These are phyloP conservation scores for Chaetogeoica ovagalla DNA, from an alignment of 2,888 invertebrate genomes.

Conservation along the genomic window DNA sequence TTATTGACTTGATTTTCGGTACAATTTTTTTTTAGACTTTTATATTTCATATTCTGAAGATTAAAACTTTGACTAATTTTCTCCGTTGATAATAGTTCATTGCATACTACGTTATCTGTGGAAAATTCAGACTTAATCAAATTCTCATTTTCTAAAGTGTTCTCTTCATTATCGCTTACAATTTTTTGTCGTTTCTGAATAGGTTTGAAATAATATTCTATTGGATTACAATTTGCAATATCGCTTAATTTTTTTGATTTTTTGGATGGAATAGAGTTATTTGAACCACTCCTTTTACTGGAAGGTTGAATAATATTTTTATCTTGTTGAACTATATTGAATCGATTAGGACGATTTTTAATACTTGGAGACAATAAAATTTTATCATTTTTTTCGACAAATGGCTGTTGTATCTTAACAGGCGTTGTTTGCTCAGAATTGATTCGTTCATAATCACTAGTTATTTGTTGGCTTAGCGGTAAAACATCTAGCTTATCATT, in stretches of 20 bases:
- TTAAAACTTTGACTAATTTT: no score
- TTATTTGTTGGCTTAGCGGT: slow-evolving; percentile 1
- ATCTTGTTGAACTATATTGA: slow-evolving; percentile 25
- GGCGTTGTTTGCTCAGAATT: slow-evolving; percentile 18
- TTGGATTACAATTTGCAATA: slow-evolving; percentile 8
- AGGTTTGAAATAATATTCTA: slow-evolving; percentile 27
- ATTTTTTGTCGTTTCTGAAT: background rate
- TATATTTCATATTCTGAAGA: no score
- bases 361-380: slow-evolving; percentile 37
- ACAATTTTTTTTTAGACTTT: no score
- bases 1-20: no score
- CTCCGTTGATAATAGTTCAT: no score
- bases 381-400: background rate
- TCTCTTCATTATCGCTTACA: background rate
- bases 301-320: background rate
- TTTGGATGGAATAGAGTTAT: slow-evolving; percentile 12
- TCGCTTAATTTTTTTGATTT: slow-evolving; percentile 9
- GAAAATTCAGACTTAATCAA: slow-evolving; percentile 8
- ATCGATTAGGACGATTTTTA: slow-evolving; percentile 29
- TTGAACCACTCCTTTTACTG: slow-evolving; percentile 6
- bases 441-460: background rate
- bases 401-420: slow-evolving; percentile 10
- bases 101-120: no score
- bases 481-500: background rate
- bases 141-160: background rate